Evolutionary conservation across 1,140 invertebrate genomes (phyloP).

Genomic region (Drosophila nikananu): DNA sequence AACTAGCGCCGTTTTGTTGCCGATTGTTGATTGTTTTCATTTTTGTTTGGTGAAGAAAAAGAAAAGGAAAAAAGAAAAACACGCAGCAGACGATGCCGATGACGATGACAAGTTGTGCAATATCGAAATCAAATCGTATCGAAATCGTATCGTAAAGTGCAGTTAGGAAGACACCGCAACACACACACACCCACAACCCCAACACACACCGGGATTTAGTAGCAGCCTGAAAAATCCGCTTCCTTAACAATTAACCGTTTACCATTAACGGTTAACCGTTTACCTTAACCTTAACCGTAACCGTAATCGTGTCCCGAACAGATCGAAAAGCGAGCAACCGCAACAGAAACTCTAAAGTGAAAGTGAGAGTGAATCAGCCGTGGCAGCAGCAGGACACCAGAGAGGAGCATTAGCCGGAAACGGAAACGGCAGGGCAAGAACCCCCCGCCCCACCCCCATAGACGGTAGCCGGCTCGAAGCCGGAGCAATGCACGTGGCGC

Average conservation of each 20-base stretch:
- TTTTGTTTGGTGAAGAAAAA: slow-evolving; percentile 34
- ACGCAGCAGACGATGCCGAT: slow-evolving; percentile 3
- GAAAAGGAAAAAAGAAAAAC: not conserved
- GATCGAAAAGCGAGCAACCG: slow-evolving; percentile 38
- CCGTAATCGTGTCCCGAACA: not conserved
- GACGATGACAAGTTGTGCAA: slow-evolving; percentile 40
- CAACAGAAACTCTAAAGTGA: slow-evolving; percentile 31
- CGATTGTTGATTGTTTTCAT: slow-evolving; percentile 48
- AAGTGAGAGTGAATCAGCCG: slow-evolving; percentile 36
- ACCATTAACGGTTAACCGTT: not conserved
- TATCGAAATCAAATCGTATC: slow-evolving; percentile 22
- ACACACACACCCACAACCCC: not conserved
- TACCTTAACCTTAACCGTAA: not conserved
- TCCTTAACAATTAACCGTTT: not conserved
- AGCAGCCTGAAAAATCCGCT: not conserved
- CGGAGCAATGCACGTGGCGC: slow-evolving; percentile 20
- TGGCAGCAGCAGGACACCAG: not conserved
- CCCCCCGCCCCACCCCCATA: not conserved
- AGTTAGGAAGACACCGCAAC: slow-evolving; percentile 12
- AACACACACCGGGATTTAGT: not conserved
- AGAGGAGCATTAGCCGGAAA: not conserved
- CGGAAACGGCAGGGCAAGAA: slow-evolving; percentile 1
- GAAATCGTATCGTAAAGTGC: slow-evolving; percentile 10
- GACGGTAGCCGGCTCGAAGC: not conserved
- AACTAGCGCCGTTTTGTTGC: slow-evolving; percentile 5